Evolutionary conservation across 2,888 invertebrate genomes (phyloP), one percentile per base, ranked within the genome.

Genomic region (Dasysyrphus tricinctus): DNA sequence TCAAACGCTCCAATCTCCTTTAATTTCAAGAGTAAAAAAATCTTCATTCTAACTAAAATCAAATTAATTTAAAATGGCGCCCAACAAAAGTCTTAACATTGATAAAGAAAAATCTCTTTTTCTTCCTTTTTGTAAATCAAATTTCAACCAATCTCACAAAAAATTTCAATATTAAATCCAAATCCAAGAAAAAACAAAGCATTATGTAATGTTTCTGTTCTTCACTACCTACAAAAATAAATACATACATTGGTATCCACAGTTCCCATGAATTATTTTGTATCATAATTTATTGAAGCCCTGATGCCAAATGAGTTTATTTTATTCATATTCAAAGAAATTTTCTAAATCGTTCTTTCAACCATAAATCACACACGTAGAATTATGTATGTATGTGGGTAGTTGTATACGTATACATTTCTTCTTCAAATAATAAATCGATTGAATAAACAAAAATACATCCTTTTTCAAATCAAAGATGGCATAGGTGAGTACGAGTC

Each of bases 391-490:
- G n/a, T n/a, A n/a, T n/a, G n/a, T n/a, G n/a, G n/a, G n/a, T n/a
- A n/a, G n/a, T n/a, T n/a, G n/a, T n/a, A n/a, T n/a, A n/a, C n/a
- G n/a, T n/a, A n/a, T n/a, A n/a, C n/a, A n/a, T n/a, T n/a, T 42
- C 12, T 5, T 14, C 14, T 42, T 42, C 5, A 14, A 42, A 42
- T 14, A 42, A 14, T 42, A 14, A 42, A 42, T 65, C 63, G 34
- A 73, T 49, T 65, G 29, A 59, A 59, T 76, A 37, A 49, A 57
- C 32, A 57, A 57, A n/a, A 57, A 54, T 29, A 56, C 39, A 57
- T 63, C 16, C 39, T 37, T 63, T 51, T 39, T 32, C 14, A 24
- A 49, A 59, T 19, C 39, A 63, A 32, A 74, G 29, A 39, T 51
- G 51, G 19, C 24, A 44, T n/a, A 57, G 12, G 63, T 51, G 51